phyloP scores from a whole-genome alignment of 2,888 invertebrate genomes.

The Nebria brevicollis region DNA sequence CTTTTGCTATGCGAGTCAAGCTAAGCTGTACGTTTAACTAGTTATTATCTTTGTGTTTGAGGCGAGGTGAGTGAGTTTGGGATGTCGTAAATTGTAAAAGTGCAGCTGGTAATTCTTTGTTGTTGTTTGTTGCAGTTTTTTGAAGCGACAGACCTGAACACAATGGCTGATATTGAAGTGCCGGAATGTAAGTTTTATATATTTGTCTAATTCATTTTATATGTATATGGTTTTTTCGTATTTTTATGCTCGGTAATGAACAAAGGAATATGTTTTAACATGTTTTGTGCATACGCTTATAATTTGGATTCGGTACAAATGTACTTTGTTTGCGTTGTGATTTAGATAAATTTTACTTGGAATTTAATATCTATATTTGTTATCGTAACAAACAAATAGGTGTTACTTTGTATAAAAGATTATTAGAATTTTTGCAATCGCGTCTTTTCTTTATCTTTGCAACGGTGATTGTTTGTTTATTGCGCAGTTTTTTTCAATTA shows the following conservation, averaged over 20 bases:
- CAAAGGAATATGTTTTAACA: neutral
- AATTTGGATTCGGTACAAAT: neutral
- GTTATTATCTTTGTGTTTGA: neutral
- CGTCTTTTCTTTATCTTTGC: too few species aligned
- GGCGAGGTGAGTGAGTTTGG: neutral
- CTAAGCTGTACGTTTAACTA: neutral
- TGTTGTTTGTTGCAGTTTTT: conserved; percentile 8
- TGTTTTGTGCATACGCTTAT: neutral
- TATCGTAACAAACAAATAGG: too few species aligned
- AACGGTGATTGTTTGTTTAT: too few species aligned
- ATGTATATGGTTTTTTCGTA: neutral
- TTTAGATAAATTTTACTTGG: too few species aligned
- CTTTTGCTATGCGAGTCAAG: neutral
- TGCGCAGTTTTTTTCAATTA: too few species aligned
- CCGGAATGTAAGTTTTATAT: conserved; percentile 6
- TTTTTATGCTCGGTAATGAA: neutral
- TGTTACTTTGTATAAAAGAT: too few species aligned
- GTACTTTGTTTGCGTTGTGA: neutral
- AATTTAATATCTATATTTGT: too few species aligned
- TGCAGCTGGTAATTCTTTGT: conserved; percentile 3
- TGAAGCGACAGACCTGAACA: conserved; percentile 2
- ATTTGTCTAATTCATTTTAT: too few species aligned
- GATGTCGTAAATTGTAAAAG: conserved; percentile 7
- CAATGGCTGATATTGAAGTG: conserved; percentile 4
- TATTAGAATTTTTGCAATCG: too few species aligned